Evolutionary conservation across 2,888 invertebrate genomes (phyloP), one percentile per base, ranked within the genome.

Genomic region (Dioctria linearis): DNA sequence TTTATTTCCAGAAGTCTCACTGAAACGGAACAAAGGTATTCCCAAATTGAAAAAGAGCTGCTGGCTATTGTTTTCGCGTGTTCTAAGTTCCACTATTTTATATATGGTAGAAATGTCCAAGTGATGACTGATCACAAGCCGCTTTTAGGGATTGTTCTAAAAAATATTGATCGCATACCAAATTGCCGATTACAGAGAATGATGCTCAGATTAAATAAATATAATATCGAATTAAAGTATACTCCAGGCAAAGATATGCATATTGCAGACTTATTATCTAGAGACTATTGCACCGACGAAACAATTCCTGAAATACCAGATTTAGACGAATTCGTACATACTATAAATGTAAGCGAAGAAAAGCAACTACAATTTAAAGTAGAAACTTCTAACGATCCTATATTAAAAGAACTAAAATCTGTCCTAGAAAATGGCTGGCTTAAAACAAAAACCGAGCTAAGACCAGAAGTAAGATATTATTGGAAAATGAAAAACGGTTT

Each of bases 221-320:
- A 84, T 82, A 75, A 84, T 37, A 51, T 85, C 37, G 63, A 79
- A 43, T 79, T 85, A 51, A 83, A 54, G 4, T 84, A 84, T 75
- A 49, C 83, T n/a, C 84, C 84, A 8, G 85, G 84, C 5, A 85
- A 84, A 82, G 82, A 82, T 61, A 71, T 84, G 25, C 80, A 80
- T 3, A 11, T 69, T 54, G 83, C 83, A 13, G 83, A 83, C 57
- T 82, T 80, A 61, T 42, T 83, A 8, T 83, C 80, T 0, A 73
- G 82, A 51, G 80, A 84, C 65, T 82, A 9, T 37, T 4, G 5
- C 5, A 3, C 3, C 9, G n/a, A n/a, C 8, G 8, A 25, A 37
- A 46, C 2, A 6, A n/a, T 4, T 65, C 3, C 46, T 3, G 69
- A 69, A 49, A 69, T 69, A 25, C n/a, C 13, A 1, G 69, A 79